Conservation (phyloP, 2,888 invertebrate genomes). For the Coelinius sp. region DNA sequence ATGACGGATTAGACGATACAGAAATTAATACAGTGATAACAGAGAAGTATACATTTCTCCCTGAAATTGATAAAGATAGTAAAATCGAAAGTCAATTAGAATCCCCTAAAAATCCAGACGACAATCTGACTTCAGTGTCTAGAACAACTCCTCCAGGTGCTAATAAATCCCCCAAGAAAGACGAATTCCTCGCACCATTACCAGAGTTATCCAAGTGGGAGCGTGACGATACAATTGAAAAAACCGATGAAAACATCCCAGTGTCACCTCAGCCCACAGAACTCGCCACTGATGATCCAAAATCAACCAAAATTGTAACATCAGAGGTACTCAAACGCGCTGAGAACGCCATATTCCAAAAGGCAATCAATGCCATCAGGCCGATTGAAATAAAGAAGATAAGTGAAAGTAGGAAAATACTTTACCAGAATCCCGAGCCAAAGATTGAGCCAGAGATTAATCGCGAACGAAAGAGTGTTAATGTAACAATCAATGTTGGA, state of each 20-base stretch:
- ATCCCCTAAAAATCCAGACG: constrained; percentile 14
- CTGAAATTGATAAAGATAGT: constrained; percentile 64
- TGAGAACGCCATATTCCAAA: constrained; percentile 92
- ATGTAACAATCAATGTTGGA: constrained; percentile 66
- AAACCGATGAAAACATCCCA: constrained; percentile 70
- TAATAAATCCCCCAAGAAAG: constrained; percentile 60
- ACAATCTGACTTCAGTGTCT: constrained; percentile 56
- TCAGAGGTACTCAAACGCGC: constrained; percentile 91
- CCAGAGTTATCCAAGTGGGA: constrained; percentile 94
- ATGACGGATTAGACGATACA: constrained; percentile 66
- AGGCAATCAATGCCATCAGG: constrained; percentile 86
- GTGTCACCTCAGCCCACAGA: constrained; percentile 69
- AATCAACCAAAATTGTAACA: constrained; percentile 78
- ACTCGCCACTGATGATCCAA: constrained; percentile 59
- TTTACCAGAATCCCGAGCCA: constrained; percentile 73
- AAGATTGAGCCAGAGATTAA: constrained; percentile 56
- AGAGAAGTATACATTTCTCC: constrained; percentile 58
- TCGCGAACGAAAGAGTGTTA: constrained; percentile 64
- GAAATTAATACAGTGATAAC: constrained; percentile 60
- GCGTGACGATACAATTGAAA: constrained; percentile 73
- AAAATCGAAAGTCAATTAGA: constrained; percentile 44
- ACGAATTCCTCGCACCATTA: constrained; percentile 80
- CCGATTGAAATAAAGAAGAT: constrained; percentile 85
- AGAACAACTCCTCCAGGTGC: constrained; percentile 59
- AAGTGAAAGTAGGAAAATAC: constrained; percentile 78